Evolutionary conservation across 2,888 invertebrate genomes (phyloP), one percentile per base, ranked within the genome.

Genomic region (Cosmia trapezina): DNA sequence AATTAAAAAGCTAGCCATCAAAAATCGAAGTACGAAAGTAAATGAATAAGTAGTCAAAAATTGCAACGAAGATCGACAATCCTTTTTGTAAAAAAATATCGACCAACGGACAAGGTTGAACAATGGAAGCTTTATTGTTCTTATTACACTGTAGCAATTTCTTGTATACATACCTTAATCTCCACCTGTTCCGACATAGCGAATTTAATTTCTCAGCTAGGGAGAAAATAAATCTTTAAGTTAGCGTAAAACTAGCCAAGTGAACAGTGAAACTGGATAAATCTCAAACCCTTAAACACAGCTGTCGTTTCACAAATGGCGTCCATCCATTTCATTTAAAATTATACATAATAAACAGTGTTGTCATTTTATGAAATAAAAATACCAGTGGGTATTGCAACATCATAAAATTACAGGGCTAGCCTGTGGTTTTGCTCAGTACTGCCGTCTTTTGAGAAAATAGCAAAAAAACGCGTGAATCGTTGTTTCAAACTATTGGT

Each of bases 151-250:
- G 47, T 63, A 65, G 63, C 56, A 70, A 64, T 64, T 28, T 54
- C 17, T 56, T 45, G 63, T 53, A 64, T 83, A 91, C 92, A 80
- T 88, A 95, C 95, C 94, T 94, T 94, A 61, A 89, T 79, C 78
- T 92, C 92, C 53, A 90, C 83, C 73, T 93, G 92, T 87, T 93
- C 94, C 74, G 94, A 93, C 95, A 95, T 95, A 66, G 62, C 81
- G 45, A 69, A 72, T 65, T 37, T 74, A 77, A 81, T 78, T 73
- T 68, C 63, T 77, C 47, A 72, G 33, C n/a, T 73, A 68, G 51
- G 47, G 28, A 72, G 69, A 74, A 77, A 85, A 76, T 70, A 73
- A 73, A 80, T 70, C 19, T 65, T 65, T 60, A 53, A 11, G 57
- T 69, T 49, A 41, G 53, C 61, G 41, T 63, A 37, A 0, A 67